phyloP scores from a whole-genome alignment of 2,888 invertebrate genomes.

The Gymnocheta viridis region DNA sequence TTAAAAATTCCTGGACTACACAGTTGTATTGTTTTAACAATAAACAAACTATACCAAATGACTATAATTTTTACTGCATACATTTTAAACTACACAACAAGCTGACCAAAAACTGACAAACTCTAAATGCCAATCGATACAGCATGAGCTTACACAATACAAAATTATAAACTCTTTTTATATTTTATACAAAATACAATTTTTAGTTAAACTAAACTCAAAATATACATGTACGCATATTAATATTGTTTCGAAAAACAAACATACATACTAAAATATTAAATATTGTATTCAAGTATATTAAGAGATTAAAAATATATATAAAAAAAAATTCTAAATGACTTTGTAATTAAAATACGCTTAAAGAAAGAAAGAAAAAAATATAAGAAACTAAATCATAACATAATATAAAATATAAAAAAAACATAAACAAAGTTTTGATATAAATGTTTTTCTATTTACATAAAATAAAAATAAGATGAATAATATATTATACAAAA shows the following conservation, averaged over 20 bases:
- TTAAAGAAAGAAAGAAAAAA: conserved; percentile 48
- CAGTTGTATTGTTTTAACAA: too few relatives aligned
- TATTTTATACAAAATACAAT: background rate
- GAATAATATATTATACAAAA: background rate
- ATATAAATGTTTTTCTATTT: conserved; percentile 66
- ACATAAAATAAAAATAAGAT: conserved; percentile 8
- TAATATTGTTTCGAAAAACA: background rate
- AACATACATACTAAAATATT: background rate
- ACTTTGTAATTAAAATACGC: conserved; percentile 69
- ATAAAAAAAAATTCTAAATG: conserved; percentile 58
- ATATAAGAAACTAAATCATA: conserved; percentile 15
- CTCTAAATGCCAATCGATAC: background rate
- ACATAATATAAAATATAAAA: background rate
- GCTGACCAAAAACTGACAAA: conserved; percentile 25
- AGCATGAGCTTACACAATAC: conserved; percentile 48
- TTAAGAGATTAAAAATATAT: background rate
- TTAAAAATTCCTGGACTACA: too few relatives aligned
- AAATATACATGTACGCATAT: too few relatives aligned
- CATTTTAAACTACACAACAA: background rate
- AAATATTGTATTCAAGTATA: conserved; percentile 19
- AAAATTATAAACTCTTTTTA: conserved; percentile 6
- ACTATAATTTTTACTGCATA: background rate
- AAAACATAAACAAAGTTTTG: conserved; percentile 52
- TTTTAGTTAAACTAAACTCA: conserved; percentile 16
- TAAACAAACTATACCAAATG: too few relatives aligned